These are phyloP conservation scores for Butorides virescens DNA, from an alignment of 2,113 vertebrate species.

Conservation along the genomic window DNA sequence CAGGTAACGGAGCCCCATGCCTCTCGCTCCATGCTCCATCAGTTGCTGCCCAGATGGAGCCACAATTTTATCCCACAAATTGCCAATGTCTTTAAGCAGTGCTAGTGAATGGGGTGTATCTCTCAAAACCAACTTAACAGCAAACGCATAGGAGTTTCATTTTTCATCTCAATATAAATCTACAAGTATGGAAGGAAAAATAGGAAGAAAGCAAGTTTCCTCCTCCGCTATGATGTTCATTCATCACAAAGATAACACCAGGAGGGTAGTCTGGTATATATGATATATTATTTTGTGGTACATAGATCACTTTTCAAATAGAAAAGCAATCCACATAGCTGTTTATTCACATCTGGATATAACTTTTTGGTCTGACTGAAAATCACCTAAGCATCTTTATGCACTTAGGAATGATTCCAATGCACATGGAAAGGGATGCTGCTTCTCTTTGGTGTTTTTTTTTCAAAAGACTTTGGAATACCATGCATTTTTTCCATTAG, in stretches of 20 bases:
- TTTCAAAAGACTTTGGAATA: not conserved
- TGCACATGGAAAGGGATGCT: not conserved
- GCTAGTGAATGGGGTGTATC: not conserved
- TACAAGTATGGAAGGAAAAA: not conserved
- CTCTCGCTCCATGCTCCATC: not conserved
- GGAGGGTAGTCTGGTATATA: not conserved
- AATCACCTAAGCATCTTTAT: not conserved
- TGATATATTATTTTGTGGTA: not conserved
- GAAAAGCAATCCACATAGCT: not conserved
- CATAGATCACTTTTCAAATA: not conserved
- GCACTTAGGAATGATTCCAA: not conserved
- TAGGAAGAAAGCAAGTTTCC: not conserved
- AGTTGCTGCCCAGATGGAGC: not conserved
- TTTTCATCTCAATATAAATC: not conserved
- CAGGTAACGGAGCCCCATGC: not conserved
- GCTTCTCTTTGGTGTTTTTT: not conserved
- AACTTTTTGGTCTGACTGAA: not conserved
- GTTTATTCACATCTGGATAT: conserved; percentile 7
- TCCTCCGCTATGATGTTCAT: not conserved
- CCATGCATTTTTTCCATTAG: not conserved
- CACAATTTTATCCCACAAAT: not conserved
- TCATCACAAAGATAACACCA: not conserved
- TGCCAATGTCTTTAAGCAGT: not conserved
- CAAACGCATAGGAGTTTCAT: not conserved
- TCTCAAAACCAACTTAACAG: not conserved